phyloP scores from a whole-genome alignment of 2,113 vertebrate genomes.

The Bungarus multicinctus region DNA sequence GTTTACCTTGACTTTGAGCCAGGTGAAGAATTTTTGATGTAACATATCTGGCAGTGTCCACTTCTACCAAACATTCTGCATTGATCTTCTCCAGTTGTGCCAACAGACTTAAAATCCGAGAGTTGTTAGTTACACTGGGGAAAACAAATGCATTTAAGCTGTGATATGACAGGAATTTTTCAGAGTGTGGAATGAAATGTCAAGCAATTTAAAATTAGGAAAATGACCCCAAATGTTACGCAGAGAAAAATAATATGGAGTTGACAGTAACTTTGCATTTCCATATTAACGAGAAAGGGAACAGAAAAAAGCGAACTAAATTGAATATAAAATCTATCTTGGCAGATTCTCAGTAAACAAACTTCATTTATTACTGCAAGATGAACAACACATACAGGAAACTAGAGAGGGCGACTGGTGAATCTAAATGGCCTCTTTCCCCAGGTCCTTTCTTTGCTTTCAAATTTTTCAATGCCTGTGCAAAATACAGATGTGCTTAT shows the following conservation, averaged over 20 bases:
- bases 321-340: background rate
- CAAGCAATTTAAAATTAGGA: background rate
- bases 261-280: background rate
- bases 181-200: background rate
- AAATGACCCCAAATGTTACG: background rate
- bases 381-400: background rate
- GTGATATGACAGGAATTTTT: background rate
- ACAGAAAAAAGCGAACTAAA: background rate
- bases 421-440: background rate
- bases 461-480: background rate
- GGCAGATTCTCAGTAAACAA: background rate
- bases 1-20: conserved; percentile 92
- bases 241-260: background rate
- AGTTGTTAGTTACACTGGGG: conserved; percentile 80
- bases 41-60: conserved; percentile 80
- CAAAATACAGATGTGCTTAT: background rate
- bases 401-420: background rate
- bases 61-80: conserved; percentile 73
- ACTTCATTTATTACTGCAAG: background rate
- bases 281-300: background rate
- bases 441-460: background rate
- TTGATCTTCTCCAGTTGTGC: conserved; percentile 90
- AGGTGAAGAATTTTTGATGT: conserved; percentile 94
- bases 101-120: conserved; percentile 83
- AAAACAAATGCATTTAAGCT: conserved; percentile 32